Evolutionary conservation across 2,113 vertebrate species (phyloP), one percentile per base, ranked within the genome.

Genomic region (Phylloscopus trochilus): DNA sequence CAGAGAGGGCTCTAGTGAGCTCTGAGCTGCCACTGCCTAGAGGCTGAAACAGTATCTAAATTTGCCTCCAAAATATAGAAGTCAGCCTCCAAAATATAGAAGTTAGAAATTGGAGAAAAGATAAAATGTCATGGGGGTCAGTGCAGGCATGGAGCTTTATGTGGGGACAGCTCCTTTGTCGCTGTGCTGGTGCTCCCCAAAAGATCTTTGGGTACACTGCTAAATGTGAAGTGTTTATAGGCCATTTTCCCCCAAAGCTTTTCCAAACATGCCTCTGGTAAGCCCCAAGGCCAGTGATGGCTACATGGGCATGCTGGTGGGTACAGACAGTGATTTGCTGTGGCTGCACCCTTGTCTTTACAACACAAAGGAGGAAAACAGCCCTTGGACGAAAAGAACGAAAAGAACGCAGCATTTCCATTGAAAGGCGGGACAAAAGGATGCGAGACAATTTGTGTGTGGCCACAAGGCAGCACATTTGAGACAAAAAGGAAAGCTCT

Each of bases 401-500:
- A 14, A 56, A 64, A 49, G 49, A 87, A 47, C 2, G 4, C 55
- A 31, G 15, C 13, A 16, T 55, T 93, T 83, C 92, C 92, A 90
- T 79, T 79, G 49, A 90, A 78, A 73, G 73, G 33, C 35, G 11
- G 43, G 15, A 24, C 0, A 6, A 90, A 89, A 47, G 31, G 39
- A 89, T 44, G 12, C 0, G 1, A 89, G 74, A 20, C 67, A 64
- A 58, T 74, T 64, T 43, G 79, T 93, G 85, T 88, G 88, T 90
- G 90, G 94, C 82, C 93, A 87, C 63, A 83, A 51, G 91, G 63
- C 78, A 86, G 75, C 80, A 83, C 68, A 35, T 60, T 68, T 1
- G 39, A 77, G 68, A 95, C 72, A 89, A 72, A 96, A 88, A 95
- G 43, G 51, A 89, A 89, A 90, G 72, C 64, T 83, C 22, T 90